Conservation (phyloP, 2,113 vertebrate species). For the Tragulus kanchil region DNA sequence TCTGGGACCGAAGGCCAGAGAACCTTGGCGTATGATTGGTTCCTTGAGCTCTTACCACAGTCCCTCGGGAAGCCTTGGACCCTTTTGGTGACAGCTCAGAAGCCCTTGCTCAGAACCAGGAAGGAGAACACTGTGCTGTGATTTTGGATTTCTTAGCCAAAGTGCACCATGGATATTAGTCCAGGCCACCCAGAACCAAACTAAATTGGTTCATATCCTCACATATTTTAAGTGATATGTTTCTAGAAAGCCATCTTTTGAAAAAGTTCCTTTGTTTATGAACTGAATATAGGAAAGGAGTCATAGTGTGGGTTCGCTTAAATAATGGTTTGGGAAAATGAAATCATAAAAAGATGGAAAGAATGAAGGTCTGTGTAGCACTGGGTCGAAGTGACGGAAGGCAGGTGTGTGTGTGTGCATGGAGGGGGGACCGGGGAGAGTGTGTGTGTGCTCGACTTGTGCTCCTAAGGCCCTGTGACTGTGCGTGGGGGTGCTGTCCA, state of each 20-base stretch:
- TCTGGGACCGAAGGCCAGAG: neutral
- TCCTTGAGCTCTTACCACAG: neutral
- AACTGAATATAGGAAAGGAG: neutral
- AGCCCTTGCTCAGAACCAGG: neutral
- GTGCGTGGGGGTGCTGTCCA: neutral
- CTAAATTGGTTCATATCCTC: neutral
- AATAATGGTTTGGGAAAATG: neutral
- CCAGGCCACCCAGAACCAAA: neutral
- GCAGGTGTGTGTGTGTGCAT: neutral
- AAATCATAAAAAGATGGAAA: slow-evolving; percentile 11
- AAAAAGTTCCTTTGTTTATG: neutral
- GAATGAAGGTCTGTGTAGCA: neutral
- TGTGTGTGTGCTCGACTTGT: neutral
- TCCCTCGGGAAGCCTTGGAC: neutral
- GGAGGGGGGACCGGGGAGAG: neutral
- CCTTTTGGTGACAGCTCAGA: neutral
- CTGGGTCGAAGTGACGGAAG: neutral
- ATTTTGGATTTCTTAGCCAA: slow-evolving; percentile 50
- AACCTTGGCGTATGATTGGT: neutral
- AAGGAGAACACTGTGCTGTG: neutral
- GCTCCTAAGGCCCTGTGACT: neutral
- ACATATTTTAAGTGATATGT: neutral
- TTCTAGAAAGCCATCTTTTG: neutral
- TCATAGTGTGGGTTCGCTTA: neutral
- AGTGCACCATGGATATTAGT: neutral